Conservation (phyloP, 2,797 vertebrate genomes). For the Tamandua tetradactyla region DNA sequence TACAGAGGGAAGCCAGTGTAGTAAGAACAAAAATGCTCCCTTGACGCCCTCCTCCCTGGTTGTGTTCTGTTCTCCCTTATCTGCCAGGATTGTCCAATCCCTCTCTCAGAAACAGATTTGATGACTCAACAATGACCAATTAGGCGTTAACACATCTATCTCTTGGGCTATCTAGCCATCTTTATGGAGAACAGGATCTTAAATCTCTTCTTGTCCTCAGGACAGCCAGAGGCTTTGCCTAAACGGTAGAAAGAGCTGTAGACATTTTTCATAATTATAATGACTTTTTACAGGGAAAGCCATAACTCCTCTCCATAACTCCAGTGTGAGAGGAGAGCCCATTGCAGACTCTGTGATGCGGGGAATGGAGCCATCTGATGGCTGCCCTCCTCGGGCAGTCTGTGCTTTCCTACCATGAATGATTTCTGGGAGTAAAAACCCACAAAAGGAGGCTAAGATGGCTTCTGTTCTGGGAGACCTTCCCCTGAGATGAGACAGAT, state of each 20-base stretch:
- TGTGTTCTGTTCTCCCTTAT: conserved; percentile 40
- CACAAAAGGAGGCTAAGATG: background rate
- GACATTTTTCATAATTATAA: conserved; percentile 82
- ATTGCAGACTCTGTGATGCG: conserved; percentile 29
- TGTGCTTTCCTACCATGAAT: background rate
- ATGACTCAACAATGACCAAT: conserved; percentile 80
- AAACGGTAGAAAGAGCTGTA: conserved; percentile 66
- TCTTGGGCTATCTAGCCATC: conserved; percentile 78
- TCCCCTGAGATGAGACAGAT: background rate
- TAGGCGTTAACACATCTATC: conserved; percentile 80
- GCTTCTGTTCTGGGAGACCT: background rate
- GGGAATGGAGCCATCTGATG: conserved; percentile 64
- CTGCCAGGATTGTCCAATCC: conserved; percentile 67
- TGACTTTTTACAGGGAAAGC: conserved; percentile 78
- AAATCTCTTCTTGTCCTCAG: conserved; percentile 73
- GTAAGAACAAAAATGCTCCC: background rate
- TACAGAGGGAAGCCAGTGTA: background rate
- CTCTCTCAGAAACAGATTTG: conserved; percentile 70
- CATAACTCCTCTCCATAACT: conserved; percentile 69
- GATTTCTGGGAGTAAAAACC: conserved; percentile 26
- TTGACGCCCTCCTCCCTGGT: background rate
- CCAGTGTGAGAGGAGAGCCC: conserved; percentile 55
- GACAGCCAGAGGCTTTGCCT: conserved; percentile 79
- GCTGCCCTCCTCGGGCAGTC: conserved; percentile 54
- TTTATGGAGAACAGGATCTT: conserved; percentile 81